phyloP scores from a whole-genome alignment of 2,113 vertebrate genomes.

The Delphinapterus leucas region DNA sequence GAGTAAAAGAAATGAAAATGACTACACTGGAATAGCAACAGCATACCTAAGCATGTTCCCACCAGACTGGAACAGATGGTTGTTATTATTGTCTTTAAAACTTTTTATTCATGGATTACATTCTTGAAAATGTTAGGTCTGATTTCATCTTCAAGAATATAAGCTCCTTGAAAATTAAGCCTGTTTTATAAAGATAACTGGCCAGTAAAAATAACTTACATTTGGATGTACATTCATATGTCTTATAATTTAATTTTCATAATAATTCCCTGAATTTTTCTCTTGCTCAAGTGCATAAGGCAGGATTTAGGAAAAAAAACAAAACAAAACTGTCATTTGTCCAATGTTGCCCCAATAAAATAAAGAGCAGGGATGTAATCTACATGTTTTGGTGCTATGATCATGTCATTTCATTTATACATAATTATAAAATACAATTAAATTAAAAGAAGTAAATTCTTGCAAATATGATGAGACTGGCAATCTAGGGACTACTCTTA shows the following conservation, averaged over 20 bases:
- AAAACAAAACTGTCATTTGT: not conserved
- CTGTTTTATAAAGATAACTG: conserved; percentile 30
- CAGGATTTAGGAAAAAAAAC: not conserved
- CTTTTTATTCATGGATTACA: conserved; percentile 41
- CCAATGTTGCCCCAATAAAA: not conserved
- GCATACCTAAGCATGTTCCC: not conserved
- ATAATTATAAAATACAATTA: not conserved
- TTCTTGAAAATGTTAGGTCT: conserved; percentile 58
- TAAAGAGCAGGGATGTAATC: not conserved
- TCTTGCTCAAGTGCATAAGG: not conserved
- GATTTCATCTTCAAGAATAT: conserved; percentile 43
- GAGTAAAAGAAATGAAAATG: conserved; percentile 10
- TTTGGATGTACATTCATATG: not conserved
- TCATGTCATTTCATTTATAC: not conserved
- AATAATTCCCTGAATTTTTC: not conserved
- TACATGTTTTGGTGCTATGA: not conserved
- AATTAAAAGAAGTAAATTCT: not conserved
- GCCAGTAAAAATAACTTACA: conserved; percentile 17
- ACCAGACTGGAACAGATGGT: conserved; percentile 47
- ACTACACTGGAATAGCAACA: not conserved
- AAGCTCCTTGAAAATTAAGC: conserved; percentile 33
- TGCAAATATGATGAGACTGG: not conserved
- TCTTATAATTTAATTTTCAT: not conserved
- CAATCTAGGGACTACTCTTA: not conserved
- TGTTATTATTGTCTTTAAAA: conserved; percentile 37